These are phyloP conservation scores for Tachystola acroxantha DNA, from an alignment of 2,888 invertebrate genomes.

Conservation along the genomic window DNA sequence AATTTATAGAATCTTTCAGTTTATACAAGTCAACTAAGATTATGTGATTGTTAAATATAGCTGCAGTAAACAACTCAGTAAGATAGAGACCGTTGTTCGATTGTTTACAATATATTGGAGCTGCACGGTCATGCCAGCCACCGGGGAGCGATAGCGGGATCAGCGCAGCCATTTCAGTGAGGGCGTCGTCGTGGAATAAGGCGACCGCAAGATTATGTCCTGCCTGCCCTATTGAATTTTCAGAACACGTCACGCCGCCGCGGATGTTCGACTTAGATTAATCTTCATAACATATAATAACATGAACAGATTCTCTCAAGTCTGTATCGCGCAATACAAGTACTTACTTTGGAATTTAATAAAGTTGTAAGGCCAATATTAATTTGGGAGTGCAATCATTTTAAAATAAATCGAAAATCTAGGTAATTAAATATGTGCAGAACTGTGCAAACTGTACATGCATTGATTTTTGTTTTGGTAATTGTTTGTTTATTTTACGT, in stretches of 20 bases:
- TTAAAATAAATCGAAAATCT: no score
- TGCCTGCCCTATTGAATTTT: conserved; percentile 21
- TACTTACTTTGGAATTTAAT: no score
- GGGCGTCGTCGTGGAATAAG: conserved; percentile 6
- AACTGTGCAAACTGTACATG: no score
- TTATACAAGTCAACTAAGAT: no score
- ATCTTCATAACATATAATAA: conserved; percentile 4
- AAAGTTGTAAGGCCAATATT: no score
- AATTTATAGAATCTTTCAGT: no score
- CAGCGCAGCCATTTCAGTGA: conserved; percentile 14
- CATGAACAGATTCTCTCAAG: neutral
- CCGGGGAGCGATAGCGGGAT: conserved; percentile 20
- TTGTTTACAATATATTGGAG: conserved; percentile 12
- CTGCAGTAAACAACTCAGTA: no score
- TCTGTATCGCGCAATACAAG: neutral
- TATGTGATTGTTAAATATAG: no score
- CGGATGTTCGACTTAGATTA: conserved; percentile 14
- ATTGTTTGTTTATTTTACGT: no score
- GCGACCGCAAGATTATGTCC: conserved; percentile 18
- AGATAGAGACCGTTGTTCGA: conserved; percentile 5
- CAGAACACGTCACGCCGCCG: conserved; percentile 12
- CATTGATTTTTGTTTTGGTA: no score
- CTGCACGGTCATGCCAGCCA: conserved; percentile 7
- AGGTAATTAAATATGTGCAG: no score
- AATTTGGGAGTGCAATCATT: no score